Conservation (phyloP, 2,113 vertebrate genomes). For the Tenrec ecaudatus region DNA sequence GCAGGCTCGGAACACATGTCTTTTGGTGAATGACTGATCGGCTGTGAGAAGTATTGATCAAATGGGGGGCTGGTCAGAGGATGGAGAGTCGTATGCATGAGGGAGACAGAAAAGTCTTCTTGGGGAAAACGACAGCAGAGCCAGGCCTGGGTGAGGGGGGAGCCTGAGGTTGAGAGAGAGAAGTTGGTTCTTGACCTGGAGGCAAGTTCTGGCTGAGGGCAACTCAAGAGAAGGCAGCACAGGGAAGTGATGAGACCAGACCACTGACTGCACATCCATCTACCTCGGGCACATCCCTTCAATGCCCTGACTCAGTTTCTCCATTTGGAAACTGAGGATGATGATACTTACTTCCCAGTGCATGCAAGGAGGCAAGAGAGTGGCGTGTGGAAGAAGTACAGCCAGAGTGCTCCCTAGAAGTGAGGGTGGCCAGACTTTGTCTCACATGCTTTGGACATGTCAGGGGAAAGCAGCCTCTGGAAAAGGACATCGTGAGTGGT, state of each 20-base stretch:
- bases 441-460: no score
- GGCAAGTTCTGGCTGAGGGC: background rate
- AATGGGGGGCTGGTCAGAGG: background rate
- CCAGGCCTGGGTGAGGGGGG: background rate
- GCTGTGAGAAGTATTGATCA: background rate
- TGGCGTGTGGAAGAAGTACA: no score
- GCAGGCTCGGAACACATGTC: background rate
- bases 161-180: background rate
- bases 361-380: background rate
- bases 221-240: accelerated
- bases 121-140: background rate
- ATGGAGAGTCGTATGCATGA: background rate
- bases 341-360: background rate
- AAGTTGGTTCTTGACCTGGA: accelerated
- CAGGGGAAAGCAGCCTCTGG: no score
- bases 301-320: background rate
- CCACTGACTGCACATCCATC: background rate
- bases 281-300: background rate
- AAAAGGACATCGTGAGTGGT: no score
- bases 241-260: background rate
- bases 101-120: background rate
- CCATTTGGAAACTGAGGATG: background rate
- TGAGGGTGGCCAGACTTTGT: no score
- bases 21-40: background rate
- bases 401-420: no score